These are phyloP conservation scores for Hydrotaea cyrtoneurina DNA, from an alignment of 2,888 invertebrate genomes.

Conservation along the genomic window DNA sequence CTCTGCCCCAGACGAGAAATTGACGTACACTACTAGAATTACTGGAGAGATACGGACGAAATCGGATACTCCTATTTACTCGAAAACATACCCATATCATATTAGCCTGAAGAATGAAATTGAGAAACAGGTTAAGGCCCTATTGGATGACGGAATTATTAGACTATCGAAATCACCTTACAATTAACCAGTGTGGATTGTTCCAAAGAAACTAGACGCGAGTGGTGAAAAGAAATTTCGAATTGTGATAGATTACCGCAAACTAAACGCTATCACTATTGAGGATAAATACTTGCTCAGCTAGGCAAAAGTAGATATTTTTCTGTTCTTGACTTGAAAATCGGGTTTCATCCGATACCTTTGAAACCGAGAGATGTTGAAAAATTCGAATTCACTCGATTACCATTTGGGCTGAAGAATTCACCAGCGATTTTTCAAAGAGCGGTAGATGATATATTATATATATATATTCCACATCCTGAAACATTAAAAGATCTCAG, in stretches of 20 bases:
- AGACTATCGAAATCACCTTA: no score
- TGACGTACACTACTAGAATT: neutral
- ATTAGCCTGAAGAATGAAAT: constrained; percentile 31
- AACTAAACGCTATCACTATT: constrained; percentile 7
- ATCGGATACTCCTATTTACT: no score
- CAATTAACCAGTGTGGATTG: no score
- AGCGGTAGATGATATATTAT: no score
- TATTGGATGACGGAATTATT: no score
- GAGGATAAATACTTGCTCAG: constrained; percentile 44
- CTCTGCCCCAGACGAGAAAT: constrained; percentile 4
- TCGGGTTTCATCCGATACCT: constrained; percentile 54
- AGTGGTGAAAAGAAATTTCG: constrained; percentile 36
- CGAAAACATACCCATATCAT: constrained; percentile 27
- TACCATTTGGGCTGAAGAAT: no score
- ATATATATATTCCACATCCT: no score
- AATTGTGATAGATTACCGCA: no score
- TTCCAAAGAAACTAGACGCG: neutral
- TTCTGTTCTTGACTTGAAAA: constrained; percentile 37
- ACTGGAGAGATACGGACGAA: constrained; percentile 24
- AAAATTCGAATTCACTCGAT: neutral
- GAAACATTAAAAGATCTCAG: constrained; percentile 12
- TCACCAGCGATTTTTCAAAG: no score
- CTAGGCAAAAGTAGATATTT: constrained; percentile 42
- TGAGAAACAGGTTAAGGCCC: constrained; percentile 1
- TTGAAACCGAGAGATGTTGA: neutral